Evolutionary conservation across 2,888 invertebrate species (phyloP).

Genomic region (Parapristionchus giblindavisi): DNA sequence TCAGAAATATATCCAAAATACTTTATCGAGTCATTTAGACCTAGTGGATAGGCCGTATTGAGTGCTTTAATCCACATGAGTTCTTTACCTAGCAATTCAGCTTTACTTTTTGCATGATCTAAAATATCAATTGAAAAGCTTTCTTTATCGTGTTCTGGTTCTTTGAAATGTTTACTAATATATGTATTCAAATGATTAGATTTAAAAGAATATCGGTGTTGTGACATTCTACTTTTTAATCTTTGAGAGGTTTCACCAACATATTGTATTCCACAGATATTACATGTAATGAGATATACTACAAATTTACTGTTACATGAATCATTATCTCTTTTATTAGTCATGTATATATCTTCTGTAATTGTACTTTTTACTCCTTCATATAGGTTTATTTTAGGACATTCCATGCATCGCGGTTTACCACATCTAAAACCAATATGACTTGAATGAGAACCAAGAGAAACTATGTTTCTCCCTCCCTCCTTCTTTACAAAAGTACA

Average conservation of each 20-base stretch:
- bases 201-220: constrained; percentile 9
- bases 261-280: constrained; percentile 3
- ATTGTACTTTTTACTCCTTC: neutral
- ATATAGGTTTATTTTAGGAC: neutral
- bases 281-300: constrained; percentile 13
- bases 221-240: neutral
- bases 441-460: neutral
- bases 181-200: neutral
- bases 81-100: constrained; percentile 7
- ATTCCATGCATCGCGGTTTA: neutral
- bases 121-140: constrained; percentile 6
- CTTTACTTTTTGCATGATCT: constrained; percentile 9
- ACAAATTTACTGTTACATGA: neutral
- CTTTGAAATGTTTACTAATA: constrained; percentile 11
- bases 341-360: constrained; percentile 6
- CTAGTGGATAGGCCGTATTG: constrained; percentile 18
- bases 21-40: constrained; percentile 4
- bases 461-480: neutral
- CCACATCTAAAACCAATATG: neutral
- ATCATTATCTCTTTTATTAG: neutral
- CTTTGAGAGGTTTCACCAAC: constrained; percentile 25
- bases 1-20: constrained; percentile 13
- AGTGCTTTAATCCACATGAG: constrained; percentile 22
- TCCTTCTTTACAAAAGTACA: neutral
- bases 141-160: constrained; percentile 9